phyloP scores from a whole-genome alignment of 2,888 invertebrate species.

The Cosmia pyralina region DNA sequence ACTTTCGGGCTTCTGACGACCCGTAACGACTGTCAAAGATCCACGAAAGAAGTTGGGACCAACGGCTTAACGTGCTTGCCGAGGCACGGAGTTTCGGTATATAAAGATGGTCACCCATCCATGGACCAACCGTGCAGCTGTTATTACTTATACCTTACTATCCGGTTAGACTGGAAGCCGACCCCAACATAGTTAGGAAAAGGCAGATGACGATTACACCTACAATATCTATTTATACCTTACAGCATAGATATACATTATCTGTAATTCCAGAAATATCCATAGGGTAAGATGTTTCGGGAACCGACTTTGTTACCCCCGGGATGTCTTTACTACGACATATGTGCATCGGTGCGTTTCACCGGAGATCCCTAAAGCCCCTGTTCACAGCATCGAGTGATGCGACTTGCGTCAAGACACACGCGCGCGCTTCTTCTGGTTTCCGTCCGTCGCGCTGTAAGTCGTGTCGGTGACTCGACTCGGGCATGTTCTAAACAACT shows the following conservation, averaged over 20 bases:
- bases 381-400: background rate
- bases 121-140: too few species aligned
- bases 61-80: too few species aligned
- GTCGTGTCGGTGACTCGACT: background rate
- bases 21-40: too few species aligned
- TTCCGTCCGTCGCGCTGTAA: background rate
- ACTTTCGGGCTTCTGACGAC: too few species aligned
- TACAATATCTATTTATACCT: background rate
- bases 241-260: background rate
- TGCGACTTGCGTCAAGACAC: background rate
- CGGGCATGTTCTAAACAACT: too few species aligned
- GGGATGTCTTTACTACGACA: slow-evolving; percentile 6
- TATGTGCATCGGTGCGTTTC: slow-evolving; percentile 15
- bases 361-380: background rate
- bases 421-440: background rate
- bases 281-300: background rate
- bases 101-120: too few species aligned
- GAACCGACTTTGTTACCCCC: background rate
- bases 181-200: background rate
- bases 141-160: background rate
- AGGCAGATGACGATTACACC: background rate
- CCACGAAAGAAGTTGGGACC: too few species aligned
- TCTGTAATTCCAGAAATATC: background rate
- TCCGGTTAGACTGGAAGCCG: background rate
- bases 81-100: too few species aligned